Base-by-base conservation (phyloP, 1,140 invertebrate genomes). In the Diploscapter pachys region DNA sequence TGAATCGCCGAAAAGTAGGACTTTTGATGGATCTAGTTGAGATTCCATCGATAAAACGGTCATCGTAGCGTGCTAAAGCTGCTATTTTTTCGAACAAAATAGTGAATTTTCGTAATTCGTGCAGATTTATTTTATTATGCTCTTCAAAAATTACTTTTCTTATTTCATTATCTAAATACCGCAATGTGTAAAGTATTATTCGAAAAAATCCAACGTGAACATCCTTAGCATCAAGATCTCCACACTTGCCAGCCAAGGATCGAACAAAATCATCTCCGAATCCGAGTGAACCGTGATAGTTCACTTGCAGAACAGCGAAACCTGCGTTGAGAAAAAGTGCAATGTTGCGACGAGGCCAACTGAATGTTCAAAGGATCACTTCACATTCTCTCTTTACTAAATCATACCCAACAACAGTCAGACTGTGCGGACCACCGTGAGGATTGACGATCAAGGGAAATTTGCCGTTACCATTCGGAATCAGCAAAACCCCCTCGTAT, bases 241-340 rank as follows among this genome's bases (percentile, higher is more conserved):
- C 94, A 72, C 93, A 89, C 80, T 90, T 90, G 31, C 92, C 92
- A 4, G 89, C 88, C 4, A 96, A 87, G 79, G 89, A 91, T 6
- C 91, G 87, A 2, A 95, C 87, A 72, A 89, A 90, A 49, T 90
- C 88, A 76, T 92, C 87, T n/a, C 93, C 93, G 80, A 90, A 89
- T 11, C 94, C 94, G 48, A 89, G 88, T 0, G 93, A 95, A 2
- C 94, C 94, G 76, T 93, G 88, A 86, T 92, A 97, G 86, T 97
- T 96, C 2, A 95, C 89, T 84, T 90, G 86, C 3, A 95, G 79
- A 56, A 92, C 85, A 13, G 90, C 90, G 86, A 91, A 93, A 59
- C 92, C 86, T 78, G 85, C 56, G 52, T 78, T 71, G 55, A 85
- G 51, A 83, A 82, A 9, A 72, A 83, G 65, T 2, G 50, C 53